Conservation (phyloP, 2,797 vertebrate genomes). For the Spondyliosoma cantharus region DNA sequence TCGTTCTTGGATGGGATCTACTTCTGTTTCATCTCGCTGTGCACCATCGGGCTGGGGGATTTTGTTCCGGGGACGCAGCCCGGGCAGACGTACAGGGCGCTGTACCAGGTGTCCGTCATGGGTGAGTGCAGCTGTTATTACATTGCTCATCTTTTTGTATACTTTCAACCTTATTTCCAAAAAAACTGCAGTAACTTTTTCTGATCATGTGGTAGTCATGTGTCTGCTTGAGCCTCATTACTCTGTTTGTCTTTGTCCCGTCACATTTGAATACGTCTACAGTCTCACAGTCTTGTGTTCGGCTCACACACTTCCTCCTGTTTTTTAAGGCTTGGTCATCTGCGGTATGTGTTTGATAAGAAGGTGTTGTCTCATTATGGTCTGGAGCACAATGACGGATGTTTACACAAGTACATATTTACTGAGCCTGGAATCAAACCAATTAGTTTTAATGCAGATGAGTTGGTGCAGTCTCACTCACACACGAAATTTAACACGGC, state of each 20-base stretch:
- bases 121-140: constrained; percentile 80
- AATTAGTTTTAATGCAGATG: not conserved
- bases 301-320: constrained; percentile 3
- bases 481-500: not conserved
- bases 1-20: constrained; percentile 91
- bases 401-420: not conserved
- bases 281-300: not conserved
- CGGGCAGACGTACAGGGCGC: constrained; percentile 78
- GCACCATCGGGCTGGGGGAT: constrained; percentile 93
- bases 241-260: not conserved
- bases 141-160: not conserved
- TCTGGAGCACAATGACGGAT: not conserved
- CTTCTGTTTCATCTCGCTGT: constrained; percentile 94
- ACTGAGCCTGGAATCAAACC: constrained; percentile 3
- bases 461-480: not conserved
- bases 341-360: constrained; percentile 44
- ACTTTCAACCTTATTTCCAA: not conserved
- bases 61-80: constrained; percentile 87
- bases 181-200: not conserved
- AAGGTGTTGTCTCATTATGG: constrained; percentile 24
- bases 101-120: constrained; percentile 91
- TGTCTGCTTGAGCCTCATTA: not conserved
- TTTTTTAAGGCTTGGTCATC: not conserved
- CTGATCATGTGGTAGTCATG: not conserved
- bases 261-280: not conserved